Evolutionary conservation across 2,797 vertebrate genomes (phyloP).

Genomic region (Clarias platycephalus): DNA sequence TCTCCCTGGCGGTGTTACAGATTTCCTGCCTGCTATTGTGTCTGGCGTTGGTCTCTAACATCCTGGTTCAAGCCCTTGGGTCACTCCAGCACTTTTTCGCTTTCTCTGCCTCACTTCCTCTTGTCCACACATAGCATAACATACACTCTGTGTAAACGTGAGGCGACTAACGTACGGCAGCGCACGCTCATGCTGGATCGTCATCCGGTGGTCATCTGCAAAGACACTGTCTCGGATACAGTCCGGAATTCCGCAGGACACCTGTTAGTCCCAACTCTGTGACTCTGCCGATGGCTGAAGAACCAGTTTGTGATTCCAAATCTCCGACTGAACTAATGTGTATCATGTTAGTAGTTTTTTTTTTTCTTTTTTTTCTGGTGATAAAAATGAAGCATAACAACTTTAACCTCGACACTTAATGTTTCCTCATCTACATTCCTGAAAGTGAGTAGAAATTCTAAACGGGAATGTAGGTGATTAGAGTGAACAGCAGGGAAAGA

Average conservation of each 20-base stretch:
- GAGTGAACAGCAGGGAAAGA: conserved; percentile 49
- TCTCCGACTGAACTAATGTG: neutral
- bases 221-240: neutral
- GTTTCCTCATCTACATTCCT: neutral
- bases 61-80: conserved; percentile 62
- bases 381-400: neutral
- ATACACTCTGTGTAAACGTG: conserved; percentile 7
- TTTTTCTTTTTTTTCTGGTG: neutral
- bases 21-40: conserved; percentile 77
- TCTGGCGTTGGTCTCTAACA: conserved; percentile 67
- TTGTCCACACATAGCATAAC: neutral
- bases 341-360: neutral
- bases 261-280: neutral
- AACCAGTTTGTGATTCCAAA: neutral
- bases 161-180: neutral
- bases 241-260: neutral
- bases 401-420: conserved; percentile 2
- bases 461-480: conserved; percentile 14
- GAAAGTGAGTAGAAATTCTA: neutral
- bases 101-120: conserved; percentile 20
- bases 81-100: conserved; percentile 43
- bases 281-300: neutral
- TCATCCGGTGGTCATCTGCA: neutral
- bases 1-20: conserved; percentile 67
- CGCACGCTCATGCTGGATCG: neutral